Evolutionary conservation across 2,888 invertebrate species (phyloP), one percentile per base, ranked within the genome.

Genomic region (Standfussiana lucernea): DNA sequence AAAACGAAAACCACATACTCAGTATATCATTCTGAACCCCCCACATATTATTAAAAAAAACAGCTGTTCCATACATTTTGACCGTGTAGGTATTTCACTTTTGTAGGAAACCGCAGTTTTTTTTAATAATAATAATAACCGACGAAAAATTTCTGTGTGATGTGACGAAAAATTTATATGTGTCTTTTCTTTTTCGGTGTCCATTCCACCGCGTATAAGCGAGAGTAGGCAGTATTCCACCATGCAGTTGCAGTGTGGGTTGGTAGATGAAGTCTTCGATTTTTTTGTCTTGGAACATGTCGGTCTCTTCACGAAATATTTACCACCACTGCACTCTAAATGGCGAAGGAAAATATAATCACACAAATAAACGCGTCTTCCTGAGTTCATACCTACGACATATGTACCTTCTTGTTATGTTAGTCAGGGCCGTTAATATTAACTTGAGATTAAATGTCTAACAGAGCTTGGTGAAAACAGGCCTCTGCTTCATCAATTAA

Each of bases 401-500:
- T n/a, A n/a, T n/a, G n/a, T n/a, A 4, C 4, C 32, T 4, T n/a
- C 40, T 28, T n/a, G n/a, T 64, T 28, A 64, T n/a, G n/a, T 64
- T 28, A 64, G 40, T 8, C 8, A 18, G 18, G n/a, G n/a, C 1
- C 40, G 40, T 64, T 64, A 18, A 64, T 64, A 18, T 73, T 42
- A 72, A 66, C 59, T 59, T 11, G 40, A 80, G 80, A 50, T 80
- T 50, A 35, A 73, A 71, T 40, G 10, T 42, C 21, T 40, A 56
- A 79, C 40, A 35, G 24, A n/a, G 50, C 73, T 32, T 61, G 42
- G 59, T 73, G 65, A 66, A 79, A 59, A 37, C 35, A 35, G 50
- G 65, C 73, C 73, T 11, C 18, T 56, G 80, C 72, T 73, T 82
- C 80, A 82, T 87, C 75, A 86, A 88, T 88, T 86, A 85, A 67